These are phyloP conservation scores for Rhyacichthys aspro DNA, from an alignment of 2,797 vertebrate genomes.

Conservation along the genomic window DNA sequence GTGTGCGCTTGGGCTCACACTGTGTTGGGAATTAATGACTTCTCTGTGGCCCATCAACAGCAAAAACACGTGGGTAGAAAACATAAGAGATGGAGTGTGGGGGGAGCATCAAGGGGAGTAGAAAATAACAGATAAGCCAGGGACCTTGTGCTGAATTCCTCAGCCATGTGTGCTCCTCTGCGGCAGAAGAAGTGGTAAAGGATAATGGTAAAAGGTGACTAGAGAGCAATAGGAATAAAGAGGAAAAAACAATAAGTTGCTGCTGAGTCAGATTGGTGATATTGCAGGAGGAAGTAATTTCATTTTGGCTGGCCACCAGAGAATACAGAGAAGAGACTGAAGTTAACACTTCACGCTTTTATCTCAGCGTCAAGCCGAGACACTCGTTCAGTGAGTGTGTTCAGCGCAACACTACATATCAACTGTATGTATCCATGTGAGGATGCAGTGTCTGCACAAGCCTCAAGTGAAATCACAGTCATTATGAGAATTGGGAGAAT, in stretches of 20 bases:
- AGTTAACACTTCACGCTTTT: constrained; percentile 38
- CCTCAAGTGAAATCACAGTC: constrained; percentile 8
- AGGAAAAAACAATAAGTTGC: constrained; percentile 64
- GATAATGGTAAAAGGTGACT: constrained; percentile 54
- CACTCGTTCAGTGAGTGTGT: constrained; percentile 8
- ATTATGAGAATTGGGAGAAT: too few species aligned
- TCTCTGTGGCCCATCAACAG: constrained; percentile 70
- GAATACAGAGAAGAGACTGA: constrained; percentile 38
- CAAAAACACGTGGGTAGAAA: constrained; percentile 55
- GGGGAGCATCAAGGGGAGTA: constrained; percentile 18
- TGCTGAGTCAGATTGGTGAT: constrained; percentile 74
- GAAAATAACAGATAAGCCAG: constrained; percentile 60
- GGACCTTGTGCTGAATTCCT: constrained; percentile 46
- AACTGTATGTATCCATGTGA: constrained; percentile 10
- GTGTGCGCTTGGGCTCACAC: constrained; percentile 59
- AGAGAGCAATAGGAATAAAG: constrained; percentile 61
- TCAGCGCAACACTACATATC: background rate
- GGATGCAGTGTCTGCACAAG: background rate
- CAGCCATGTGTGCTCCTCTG: constrained; percentile 35
- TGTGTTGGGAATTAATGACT: constrained; percentile 74
- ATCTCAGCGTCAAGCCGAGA: constrained; percentile 42
- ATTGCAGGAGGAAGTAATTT: constrained; percentile 66
- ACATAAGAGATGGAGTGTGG: constrained; percentile 47
- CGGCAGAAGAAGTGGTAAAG: constrained; percentile 36
- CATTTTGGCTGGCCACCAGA: constrained; percentile 60